Evolutionary conservation across 2,888 invertebrate species (phyloP).

Genomic region (Tipula lateralis): DNA sequence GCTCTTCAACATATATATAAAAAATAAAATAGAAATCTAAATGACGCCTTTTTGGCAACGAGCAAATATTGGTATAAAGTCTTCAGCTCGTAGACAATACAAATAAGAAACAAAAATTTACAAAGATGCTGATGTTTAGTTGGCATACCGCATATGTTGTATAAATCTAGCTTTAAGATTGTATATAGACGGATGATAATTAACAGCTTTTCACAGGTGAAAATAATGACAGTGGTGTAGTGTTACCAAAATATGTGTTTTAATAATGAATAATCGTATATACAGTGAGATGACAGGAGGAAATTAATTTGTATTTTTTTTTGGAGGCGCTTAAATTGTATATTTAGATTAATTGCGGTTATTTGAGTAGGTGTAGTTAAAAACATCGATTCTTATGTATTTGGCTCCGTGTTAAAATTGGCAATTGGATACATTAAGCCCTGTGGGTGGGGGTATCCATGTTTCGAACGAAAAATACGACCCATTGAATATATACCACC

Average conservation of each 20-base stretch:
- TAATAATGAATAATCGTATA: background rate
- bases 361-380: background rate
- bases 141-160: background rate
- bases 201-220: conserved; percentile 19
- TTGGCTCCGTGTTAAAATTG: background rate
- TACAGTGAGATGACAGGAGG: background rate
- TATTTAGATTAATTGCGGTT: conserved; percentile 7
- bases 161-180: background rate
- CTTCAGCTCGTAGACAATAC: background rate
- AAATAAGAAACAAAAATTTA: background rate
- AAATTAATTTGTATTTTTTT: background rate
- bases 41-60: background rate
- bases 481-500: too few relatives aligned
- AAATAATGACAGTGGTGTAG: background rate
- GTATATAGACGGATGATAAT: background rate
- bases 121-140: background rate
- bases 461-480: too few relatives aligned
- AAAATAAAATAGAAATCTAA: background rate
- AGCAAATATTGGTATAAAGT: background rate
- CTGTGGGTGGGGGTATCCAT: too few relatives aligned
- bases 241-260: background rate
- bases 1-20: background rate
- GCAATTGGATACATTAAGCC: background rate
- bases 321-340: background rate
- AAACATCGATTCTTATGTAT: background rate